Base-by-base conservation (phyloP, 2,888 invertebrate species). In the Limenitis arthemis region DNA sequence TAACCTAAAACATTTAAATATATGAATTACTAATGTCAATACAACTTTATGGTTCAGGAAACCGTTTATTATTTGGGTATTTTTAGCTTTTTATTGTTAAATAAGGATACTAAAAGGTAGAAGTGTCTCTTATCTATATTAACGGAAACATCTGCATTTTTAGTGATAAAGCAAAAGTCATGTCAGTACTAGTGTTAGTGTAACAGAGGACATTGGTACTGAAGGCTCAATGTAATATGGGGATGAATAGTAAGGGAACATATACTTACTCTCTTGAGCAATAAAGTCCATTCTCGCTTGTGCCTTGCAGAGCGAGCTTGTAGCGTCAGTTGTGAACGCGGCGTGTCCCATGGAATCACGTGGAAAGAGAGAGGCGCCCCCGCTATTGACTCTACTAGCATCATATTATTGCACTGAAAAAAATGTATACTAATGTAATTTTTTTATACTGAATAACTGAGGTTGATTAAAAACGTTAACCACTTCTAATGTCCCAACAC, bases 341-440 rank as follows among this genome's bases (percentile, higher is more conserved):
- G 97, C 84, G 96, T 96, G 84, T 98, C 96, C 86, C 97, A 98
- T 41, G 98, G 97, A 70, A 98, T 94, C 64, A 98, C 95, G 86
- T 98, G 97, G 85, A 98, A 99, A 69, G 96, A 96, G 47, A 97
- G 90, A 37, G 97, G 95, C 66, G 98, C 97, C 20, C 96, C 96
- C 49, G 95, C 92, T 65, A 98, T 94, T 68, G 96, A 95, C 75
- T 98, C 98, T 64, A 98, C 96, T 56, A 98, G 81, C 97, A 98
- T 98, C 87, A 98, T 89, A 86, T 97, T 97, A 68, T 97, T 97
- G 86, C 97, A 97, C 98, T 98, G 88, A 66, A 69, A 58, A 47
- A n/a, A 20, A 4, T n/a, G 49, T 33, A 40, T 33, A 36, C 6
- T 41, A 9, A 34, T n/a, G 6, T 42, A 33, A 8, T 39, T 11